Percentiles rank a stretch among this genome's conserved stretches.
These are phyloP conservation scores for Leucoraja ocellata DNA, from an alignment of 2,797 vertebrate genomes.

Conservation along the genomic window DNA sequence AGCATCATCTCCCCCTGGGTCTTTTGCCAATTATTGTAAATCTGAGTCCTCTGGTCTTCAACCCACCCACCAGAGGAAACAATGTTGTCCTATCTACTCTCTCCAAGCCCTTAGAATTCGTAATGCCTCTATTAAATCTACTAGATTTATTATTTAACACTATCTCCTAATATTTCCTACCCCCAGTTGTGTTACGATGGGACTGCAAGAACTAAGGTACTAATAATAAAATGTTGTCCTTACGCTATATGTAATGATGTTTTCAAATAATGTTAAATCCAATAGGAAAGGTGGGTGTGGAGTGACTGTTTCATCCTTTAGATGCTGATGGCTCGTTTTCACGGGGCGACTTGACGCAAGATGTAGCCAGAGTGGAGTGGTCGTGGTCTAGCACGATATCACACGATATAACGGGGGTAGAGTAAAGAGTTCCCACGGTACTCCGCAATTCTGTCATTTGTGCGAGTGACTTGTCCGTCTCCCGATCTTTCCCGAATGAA, in stretches of 20 bases:
- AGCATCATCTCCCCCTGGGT: not conserved
- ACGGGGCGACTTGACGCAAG: too few species aligned
- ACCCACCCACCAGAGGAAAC: not conserved
- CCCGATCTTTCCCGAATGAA: too few species aligned
- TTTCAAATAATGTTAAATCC: not conserved
- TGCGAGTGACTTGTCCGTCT: too few species aligned
- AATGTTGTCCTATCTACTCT: not conserved
- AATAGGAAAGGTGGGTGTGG: not conserved
- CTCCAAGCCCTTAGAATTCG: not conserved
- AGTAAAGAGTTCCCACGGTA: too few species aligned
- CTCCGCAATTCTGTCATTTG: too few species aligned
- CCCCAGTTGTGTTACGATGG: not conserved
- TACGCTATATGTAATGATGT: not conserved
- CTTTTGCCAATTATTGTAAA: not conserved
- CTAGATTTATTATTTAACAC: not conserved
- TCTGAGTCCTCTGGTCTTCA: not conserved
- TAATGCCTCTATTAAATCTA: not conserved
- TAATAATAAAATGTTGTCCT: not conserved
- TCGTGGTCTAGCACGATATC: too few species aligned
- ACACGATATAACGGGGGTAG: too few species aligned
- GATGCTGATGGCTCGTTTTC: too few species aligned
- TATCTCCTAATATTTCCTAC: not conserved
- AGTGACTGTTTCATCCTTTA: not conserved
- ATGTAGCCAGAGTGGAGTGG: too few species aligned
- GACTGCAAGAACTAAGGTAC: not conserved